These are phyloP conservation scores for Noctua janthina DNA, from an alignment of 2,888 invertebrate species.

Conservation along the genomic window DNA sequence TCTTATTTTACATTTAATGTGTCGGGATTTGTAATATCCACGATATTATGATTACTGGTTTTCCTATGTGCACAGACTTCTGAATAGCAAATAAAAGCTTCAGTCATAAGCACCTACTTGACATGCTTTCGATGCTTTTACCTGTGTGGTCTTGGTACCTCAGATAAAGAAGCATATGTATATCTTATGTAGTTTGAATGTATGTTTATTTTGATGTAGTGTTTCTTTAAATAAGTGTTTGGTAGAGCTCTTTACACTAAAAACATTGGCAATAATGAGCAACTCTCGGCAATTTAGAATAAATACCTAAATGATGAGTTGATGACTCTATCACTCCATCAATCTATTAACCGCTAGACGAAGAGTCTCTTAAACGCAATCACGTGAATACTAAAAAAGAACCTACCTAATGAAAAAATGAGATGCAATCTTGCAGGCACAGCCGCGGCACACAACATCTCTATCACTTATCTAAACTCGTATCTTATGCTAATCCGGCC, in stretches of 20 bases:
- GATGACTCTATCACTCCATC: neutral
- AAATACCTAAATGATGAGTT: neutral
- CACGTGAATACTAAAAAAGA: neutral
- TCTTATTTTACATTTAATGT: neutral
- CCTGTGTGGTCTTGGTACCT: neutral
- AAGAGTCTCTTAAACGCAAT: slow-evolving; percentile 1
- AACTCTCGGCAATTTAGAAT: neutral
- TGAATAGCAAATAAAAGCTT: slow-evolving; percentile 42
- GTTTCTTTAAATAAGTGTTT: slow-evolving; percentile 1
- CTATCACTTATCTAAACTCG: slow-evolving; percentile 53
- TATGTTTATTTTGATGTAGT: slow-evolving; percentile 2
- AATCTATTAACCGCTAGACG: neutral
- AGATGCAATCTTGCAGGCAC: slow-evolving; percentile 23
- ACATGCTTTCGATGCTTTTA: slow-evolving; percentile 34
- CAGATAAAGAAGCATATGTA: neutral
- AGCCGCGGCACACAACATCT: slow-evolving; percentile 34
- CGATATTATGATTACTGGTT: slow-evolving; percentile 17
- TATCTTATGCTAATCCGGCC: slow-evolving; percentile 58
- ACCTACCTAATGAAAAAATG: slow-evolving; percentile 1
- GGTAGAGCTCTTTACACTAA: neutral
- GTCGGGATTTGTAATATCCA: slow-evolving; percentile 10
- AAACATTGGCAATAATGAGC: neutral
- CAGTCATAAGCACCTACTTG: slow-evolving; percentile 32
- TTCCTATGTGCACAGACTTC: slow-evolving; percentile 31
- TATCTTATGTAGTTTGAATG: neutral